phyloP scores from a whole-genome alignment of 2,888 invertebrate species.

The Drosophila acutilabella region DNA sequence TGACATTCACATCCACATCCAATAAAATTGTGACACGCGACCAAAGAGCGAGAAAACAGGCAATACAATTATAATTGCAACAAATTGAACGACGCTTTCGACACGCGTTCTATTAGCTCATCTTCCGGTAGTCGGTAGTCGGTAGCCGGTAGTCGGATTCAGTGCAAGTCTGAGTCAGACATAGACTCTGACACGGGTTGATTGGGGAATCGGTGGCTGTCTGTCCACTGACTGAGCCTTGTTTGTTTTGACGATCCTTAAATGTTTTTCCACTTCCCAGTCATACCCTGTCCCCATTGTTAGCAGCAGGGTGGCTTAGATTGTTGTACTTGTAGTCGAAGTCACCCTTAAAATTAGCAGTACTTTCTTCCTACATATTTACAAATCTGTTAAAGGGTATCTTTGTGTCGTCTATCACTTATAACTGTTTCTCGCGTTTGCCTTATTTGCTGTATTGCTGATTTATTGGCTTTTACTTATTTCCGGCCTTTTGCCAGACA shows the following conservation, averaged over 20 bases:
- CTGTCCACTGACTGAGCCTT: constrained; percentile 7
- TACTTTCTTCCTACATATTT: neutral
- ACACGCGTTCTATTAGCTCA: constrained; percentile 84
- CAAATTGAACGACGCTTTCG: constrained; percentile 84
- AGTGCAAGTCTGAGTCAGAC: constrained; percentile 4
- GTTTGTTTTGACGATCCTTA: constrained; percentile 48
- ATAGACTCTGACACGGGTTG: neutral
- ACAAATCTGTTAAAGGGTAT: constrained; percentile 29
- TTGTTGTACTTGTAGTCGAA: neutral
- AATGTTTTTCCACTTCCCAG: constrained; percentile 35
- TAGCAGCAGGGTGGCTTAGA: neutral
- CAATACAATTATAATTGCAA: constrained; percentile 84
- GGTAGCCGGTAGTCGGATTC: constrained; percentile 46
- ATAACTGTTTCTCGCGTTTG: constrained; percentile 37
- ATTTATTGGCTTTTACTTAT: constrained; percentile 83
- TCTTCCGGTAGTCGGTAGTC: constrained; percentile 72
- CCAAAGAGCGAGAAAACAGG: constrained; percentile 41
- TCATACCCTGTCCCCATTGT: constrained; percentile 24
- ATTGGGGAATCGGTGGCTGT: neutral
- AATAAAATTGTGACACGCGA: constrained; percentile 66
- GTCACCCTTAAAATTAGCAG: neutral
- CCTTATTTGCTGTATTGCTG: constrained; percentile 64
- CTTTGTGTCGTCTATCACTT: neutral
- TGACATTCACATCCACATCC: constrained; percentile 57
- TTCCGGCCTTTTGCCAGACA: constrained; percentile 70